Conservation (phyloP, 2,888 invertebrate species). For the Melieria omissa region DNA sequence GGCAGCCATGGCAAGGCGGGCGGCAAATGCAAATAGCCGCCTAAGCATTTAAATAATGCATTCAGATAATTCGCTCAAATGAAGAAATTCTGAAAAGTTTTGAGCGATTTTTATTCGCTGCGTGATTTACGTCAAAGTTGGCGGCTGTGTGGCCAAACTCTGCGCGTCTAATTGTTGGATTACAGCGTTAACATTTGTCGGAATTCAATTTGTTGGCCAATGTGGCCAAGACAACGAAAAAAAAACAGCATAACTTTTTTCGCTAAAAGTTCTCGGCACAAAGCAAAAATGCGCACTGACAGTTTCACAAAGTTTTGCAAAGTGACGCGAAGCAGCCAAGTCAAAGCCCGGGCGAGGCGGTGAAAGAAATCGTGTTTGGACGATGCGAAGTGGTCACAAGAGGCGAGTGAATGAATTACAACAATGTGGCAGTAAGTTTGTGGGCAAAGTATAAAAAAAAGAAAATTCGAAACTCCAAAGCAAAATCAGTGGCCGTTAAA, state of each 20-base stretch:
- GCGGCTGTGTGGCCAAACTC: conserved; percentile 35
- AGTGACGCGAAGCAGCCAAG: conserved; percentile 41
- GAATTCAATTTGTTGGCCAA: conserved; percentile 45
- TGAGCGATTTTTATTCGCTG: conserved; percentile 48
- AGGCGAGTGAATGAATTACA: conserved; percentile 31
- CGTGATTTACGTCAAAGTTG: conserved; percentile 51
- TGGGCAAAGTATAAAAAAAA: conserved; percentile 31
- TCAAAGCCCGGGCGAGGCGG: conserved; percentile 9
- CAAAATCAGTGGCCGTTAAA: conserved; percentile 55
- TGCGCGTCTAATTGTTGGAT: conserved; percentile 62
- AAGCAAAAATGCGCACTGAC: conserved; percentile 48
- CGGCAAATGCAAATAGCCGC: conserved; percentile 33
- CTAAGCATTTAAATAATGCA: conserved; percentile 50
- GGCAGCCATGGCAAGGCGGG: conserved; percentile 29
- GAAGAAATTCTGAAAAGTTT: conserved; percentile 52
- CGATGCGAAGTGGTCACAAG: conserved; percentile 9
- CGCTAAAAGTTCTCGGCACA: conserved; percentile 23
- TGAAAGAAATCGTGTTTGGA: neutral
- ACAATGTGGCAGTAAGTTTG: conserved; percentile 32
- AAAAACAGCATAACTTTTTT: conserved; percentile 38
- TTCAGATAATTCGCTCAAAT: conserved; percentile 59
- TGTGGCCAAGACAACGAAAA: conserved; percentile 29
- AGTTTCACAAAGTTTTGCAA: conserved; percentile 55
- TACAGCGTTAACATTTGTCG: conserved; percentile 54
- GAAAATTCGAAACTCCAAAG: conserved; percentile 9